phyloP scores from a whole-genome alignment of 2,797 vertebrate genomes.

The Sorex maritimensis region DNA sequence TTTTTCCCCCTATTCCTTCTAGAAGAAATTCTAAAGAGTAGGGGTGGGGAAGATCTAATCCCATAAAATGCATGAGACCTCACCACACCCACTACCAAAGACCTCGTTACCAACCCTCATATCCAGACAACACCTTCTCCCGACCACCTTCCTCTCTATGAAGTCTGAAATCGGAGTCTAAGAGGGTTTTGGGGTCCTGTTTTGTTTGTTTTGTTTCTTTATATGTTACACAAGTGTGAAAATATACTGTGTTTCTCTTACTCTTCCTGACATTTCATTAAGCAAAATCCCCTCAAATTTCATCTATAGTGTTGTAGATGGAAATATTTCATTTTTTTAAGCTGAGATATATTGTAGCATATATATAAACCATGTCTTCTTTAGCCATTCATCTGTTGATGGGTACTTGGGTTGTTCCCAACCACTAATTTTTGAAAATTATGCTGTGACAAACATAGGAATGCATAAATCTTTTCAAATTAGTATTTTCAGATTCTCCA shows the following conservation, averaged over 20 bases:
- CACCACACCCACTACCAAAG: neutral
- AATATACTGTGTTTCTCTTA: neutral
- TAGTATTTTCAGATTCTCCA: neutral
- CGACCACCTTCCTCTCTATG: neutral
- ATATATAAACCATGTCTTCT: neutral
- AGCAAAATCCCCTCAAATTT: neutral
- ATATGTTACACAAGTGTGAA: neutral
- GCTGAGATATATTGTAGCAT: neutral
- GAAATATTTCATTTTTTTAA: neutral
- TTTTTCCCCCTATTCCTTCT: neutral
- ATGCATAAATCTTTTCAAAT: neutral
- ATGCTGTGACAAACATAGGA: neutral
- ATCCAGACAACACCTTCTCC: neutral
- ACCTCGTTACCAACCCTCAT: neutral
- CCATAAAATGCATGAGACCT: neutral
- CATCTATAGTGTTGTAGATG: neutral
- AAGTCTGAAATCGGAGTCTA: neutral
- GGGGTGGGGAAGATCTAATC: neutral
- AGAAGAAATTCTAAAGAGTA: slow-evolving; percentile 29
- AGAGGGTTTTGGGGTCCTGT: neutral
- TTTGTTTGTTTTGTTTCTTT: neutral
- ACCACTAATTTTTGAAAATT: neutral
- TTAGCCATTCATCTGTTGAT: neutral
- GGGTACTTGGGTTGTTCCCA: neutral
- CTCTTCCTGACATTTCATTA: neutral